Base-by-base conservation (phyloP, 2,797 vertebrate species). In the Chromis chromis region DNA sequence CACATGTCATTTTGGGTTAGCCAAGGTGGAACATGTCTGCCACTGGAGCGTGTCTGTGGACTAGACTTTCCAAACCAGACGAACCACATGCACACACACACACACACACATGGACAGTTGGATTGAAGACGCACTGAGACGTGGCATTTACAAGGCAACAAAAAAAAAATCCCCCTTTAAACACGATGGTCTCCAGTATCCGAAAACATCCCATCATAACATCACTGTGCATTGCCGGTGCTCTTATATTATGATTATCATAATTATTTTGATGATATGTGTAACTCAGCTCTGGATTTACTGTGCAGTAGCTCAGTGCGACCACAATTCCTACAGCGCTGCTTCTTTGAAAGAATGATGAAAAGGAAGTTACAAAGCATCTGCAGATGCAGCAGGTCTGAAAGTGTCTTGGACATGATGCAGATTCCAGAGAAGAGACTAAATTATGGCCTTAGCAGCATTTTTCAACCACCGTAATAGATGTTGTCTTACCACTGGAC, bases 1-100 rank as follows among this genome's bases (percentile, higher is more conserved):
- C 61, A 76, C 59, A 21, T 86, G 76, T 84, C 76, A 78, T 87
- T 87, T 86, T 81, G 56, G 86, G 82, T 91, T 82, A 82, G 81
- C 82, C 60, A 76, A 84, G 79, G 81, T 82, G 82, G 84, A 89
- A 82, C 62, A 44, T 78, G 72, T 71, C 69, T 78, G 69, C 82
- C 50, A 53, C 73, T 86, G 87, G 62, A 86, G 70, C 58, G 12
- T 79, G 84, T 82, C 82, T 79, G 66, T 25, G 63, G 81, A 88
- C 19, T 13, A 69, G 67, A 81, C 62, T 83, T 84, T 81, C 84
- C 83, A 88, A 82, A 83, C 74, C 74, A 86, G 59, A 65, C 36
- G 63, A 70, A 71, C 70, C 75, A 59, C 55, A 62, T 48, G 33
- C 50, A 58, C 65, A 70, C 39, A 61, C 49, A 46, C 76, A 54